These are phyloP conservation scores for Perognathus longimembris DNA, from an alignment of 2,113 vertebrate species.

Conservation along the genomic window DNA sequence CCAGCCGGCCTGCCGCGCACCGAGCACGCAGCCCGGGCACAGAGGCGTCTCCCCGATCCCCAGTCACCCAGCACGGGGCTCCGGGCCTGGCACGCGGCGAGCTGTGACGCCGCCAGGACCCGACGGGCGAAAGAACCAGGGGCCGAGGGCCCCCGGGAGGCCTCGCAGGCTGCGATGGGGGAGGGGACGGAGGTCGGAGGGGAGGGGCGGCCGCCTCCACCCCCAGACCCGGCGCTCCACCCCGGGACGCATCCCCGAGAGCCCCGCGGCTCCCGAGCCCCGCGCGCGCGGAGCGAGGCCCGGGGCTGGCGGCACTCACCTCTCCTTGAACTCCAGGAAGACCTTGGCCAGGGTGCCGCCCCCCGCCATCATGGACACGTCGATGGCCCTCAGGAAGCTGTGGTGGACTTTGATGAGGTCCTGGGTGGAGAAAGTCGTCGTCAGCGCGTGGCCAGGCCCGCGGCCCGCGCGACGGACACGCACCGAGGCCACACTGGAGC, in stretches of 20 bases:
- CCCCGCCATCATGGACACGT: conserved; percentile 93
- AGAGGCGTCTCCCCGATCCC: not conserved
- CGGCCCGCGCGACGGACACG: too few species aligned
- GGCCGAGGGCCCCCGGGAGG: not conserved
- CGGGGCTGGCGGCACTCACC: too few species aligned
- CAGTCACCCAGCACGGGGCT: not conserved
- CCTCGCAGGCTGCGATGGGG: not conserved
- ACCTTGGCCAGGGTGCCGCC: conserved; percentile 93
- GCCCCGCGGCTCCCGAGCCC: rapidly evolving
- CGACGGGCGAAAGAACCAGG: not conserved
- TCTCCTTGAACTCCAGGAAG: conserved; percentile 98
- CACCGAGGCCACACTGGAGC: too few species aligned
- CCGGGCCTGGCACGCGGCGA: not conserved
- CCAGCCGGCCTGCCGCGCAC: rapidly evolving
- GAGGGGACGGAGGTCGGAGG: not conserved
- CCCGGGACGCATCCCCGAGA: not conserved
- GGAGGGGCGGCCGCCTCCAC: not conserved
- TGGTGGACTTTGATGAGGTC: conserved; percentile 96
- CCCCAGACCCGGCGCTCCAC: not conserved
- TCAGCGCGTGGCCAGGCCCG: rapidly evolving
- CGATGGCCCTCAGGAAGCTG: conserved; percentile 94
- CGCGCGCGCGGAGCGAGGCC: too few species aligned
- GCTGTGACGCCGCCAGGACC: not conserved
- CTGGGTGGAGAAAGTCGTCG: conserved; percentile 79
- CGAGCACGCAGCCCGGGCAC: not conserved